A percentile compares a stretch with the other conserved stretches of the same genome.
phyloP scores from a whole-genome alignment of 2,888 invertebrate species.

The Mechanitis mazaeus region DNA sequence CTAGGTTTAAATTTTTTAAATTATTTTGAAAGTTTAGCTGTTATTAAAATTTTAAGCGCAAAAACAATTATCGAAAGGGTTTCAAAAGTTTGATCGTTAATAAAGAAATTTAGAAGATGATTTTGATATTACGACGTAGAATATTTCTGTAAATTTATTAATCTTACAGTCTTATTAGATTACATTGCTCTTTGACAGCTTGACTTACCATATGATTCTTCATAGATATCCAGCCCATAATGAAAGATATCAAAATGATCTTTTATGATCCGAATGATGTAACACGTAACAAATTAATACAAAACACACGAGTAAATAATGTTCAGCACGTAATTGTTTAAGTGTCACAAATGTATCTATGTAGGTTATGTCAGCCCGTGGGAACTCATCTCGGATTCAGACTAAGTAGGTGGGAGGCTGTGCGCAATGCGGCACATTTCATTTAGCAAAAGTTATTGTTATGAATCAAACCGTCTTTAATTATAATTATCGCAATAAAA shows the following conservation, averaged over 20 bases:
- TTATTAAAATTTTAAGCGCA: too few relatives aligned
- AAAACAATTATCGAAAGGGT: too few relatives aligned
- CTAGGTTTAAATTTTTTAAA: too few relatives aligned
- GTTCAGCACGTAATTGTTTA: background rate
- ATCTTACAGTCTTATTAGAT: too few relatives aligned
- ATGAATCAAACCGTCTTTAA: background rate
- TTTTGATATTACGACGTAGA: too few relatives aligned
- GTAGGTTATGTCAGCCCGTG: constrained; percentile 64
- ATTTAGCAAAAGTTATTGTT: constrained; percentile 34
- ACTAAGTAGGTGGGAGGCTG: constrained; percentile 68
- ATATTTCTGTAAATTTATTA: too few relatives aligned
- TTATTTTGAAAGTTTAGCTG: too few relatives aligned
- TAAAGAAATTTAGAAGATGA: too few relatives aligned
- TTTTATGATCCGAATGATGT: constrained; percentile 52
- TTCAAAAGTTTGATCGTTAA: too few relatives aligned
- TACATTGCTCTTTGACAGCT: background rate
- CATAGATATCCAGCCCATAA: constrained; percentile 74
- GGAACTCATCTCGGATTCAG: constrained; percentile 64
- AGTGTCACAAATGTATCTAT: constrained; percentile 27
- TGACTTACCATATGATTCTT: constrained; percentile 72
- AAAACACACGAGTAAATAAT: too few relatives aligned
- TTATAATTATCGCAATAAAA: too few relatives aligned
- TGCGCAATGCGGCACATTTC: constrained; percentile 72
- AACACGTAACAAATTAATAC: background rate
- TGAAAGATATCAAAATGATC: constrained; percentile 44